Evolutionary conservation across 1,140 invertebrate species (phyloP), one percentile per base, ranked within the genome.

Genomic region (Drosophila novamexicana): DNA sequence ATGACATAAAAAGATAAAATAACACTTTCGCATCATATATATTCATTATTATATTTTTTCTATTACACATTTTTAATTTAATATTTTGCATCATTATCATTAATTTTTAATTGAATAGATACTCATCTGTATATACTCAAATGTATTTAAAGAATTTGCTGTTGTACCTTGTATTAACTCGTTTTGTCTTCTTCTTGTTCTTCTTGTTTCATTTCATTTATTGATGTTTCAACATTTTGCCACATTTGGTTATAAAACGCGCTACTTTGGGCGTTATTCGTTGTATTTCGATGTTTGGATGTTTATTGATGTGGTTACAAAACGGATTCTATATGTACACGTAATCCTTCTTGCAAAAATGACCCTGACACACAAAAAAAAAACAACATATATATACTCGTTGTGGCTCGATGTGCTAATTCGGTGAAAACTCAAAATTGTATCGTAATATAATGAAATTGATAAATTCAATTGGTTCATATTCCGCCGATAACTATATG

Each of bases 231-330:
- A 86, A 78, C 59, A 64, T 63, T 68, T 64, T 49, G 22, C 42
- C 59, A 75, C 45, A 68, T 65, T 52, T 58, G 39, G 49, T 69
- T 69, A n/a, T 32, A 29, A 61, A 62, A 52, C 18, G 50, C 63
- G 40, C 54, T 36, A 61, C 42, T 57, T 69, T 65, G 52, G 64
- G 56, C 67, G 61, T 52, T 58, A 34, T 88, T 71, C 70, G 72
- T 80, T 89, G 78, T 81, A 64, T 81, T 85, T 90, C 86, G 71
- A 81, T 86, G 81, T 90, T 89, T 90, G 86, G 85, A 90, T 89
- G 85, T 89, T 86, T 81, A 79, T 90, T 85, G 85, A 77, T 89
- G 85, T 89, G 70, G 64, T 84, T 85, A 54, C 74, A 79, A 77
- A 68, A 68, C 59, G 81, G 84, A 84, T 39, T 47, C 44, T 68